Conservation (phyloP, 2,888 invertebrate genomes). For the Synergus laeviventris region DNA sequence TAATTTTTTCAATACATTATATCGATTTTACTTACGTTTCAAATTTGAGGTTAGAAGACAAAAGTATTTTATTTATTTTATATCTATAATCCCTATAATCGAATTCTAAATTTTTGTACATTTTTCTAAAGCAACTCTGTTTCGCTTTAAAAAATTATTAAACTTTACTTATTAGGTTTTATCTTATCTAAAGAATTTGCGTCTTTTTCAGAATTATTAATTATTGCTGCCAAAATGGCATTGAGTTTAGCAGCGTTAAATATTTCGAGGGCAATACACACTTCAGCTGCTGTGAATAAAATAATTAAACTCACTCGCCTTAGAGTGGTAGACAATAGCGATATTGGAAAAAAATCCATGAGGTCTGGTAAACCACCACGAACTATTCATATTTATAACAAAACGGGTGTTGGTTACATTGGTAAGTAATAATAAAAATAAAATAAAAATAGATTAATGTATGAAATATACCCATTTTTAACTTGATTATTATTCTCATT, state of each 20-base stretch:
- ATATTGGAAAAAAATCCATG: conserved; percentile 96
- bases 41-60: conserved; percentile 1
- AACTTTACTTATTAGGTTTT: background rate
- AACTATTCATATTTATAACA: conserved; percentile 96
- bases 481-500: background rate
- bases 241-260: background rate
- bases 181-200: background rate
- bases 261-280: conserved; percentile 76
- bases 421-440: conserved; percentile 74
- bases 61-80: background rate
- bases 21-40: background rate
- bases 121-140: background rate
- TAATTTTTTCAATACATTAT: background rate
- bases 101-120: too few species aligned
- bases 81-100: too few species aligned
- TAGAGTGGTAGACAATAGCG: conserved; percentile 97
- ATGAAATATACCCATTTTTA: background rate
- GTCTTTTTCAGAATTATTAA: background rate
- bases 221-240: background rate
- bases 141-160: background rate
- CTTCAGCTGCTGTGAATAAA: conserved; percentile 80
- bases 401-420: conserved; percentile 80
- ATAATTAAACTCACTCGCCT: conserved; percentile 87
- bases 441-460: background rate
- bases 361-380: conserved; percentile 94